Evolutionary conservation across 2,888 invertebrate genomes (phyloP), one percentile per base, ranked within the genome.

Genomic region (Isotomurus palustris): DNA sequence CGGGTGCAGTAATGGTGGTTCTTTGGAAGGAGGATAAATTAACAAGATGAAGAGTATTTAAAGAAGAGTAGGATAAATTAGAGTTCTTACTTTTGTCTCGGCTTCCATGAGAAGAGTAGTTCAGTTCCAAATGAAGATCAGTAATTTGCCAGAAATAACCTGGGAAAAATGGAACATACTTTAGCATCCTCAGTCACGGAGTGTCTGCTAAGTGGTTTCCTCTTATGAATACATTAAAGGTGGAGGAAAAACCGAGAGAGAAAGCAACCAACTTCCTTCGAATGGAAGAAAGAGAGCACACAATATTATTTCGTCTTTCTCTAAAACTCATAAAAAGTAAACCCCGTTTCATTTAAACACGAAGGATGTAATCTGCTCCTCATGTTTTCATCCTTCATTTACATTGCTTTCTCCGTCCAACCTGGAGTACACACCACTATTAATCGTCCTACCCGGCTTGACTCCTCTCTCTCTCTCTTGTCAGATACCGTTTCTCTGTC

Each of bases 131-230:
- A 77, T 93, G 93, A 72, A 93, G 84, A 77, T 93, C 93, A 68
- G 91, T 91, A 74, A 93, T 88, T 78, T 93, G 93, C 93, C 93
- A 93, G 78, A 93, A 93, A 76, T 88, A 89, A 72, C 91, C 93
- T 93, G 84, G 38, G 72, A 71, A 41, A 55, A 53, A 55, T 49
- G 6, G 3, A 49, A 22, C 25, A 44, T 17, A 40, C 19, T 17
- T 17, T 10, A 10, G 32, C n/a, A 38, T 38, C 14, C 14, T n/a
- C n/a, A n/a, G n/a, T n/a, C 5, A 32, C 32, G 32, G 38, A 38
- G 38, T 38, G n/a, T n/a, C n/a, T 38, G 5, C 38, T 38, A 38
- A 38, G 38, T 38, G 38, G 38, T 38, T 38, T 38, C 6, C 38
- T 43, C 43, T 47, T 47, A 47, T 47, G 47, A 47, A 47, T 28